phyloP scores from a whole-genome alignment of 2,797 vertebrate species.

The Nasua narica region DNA sequence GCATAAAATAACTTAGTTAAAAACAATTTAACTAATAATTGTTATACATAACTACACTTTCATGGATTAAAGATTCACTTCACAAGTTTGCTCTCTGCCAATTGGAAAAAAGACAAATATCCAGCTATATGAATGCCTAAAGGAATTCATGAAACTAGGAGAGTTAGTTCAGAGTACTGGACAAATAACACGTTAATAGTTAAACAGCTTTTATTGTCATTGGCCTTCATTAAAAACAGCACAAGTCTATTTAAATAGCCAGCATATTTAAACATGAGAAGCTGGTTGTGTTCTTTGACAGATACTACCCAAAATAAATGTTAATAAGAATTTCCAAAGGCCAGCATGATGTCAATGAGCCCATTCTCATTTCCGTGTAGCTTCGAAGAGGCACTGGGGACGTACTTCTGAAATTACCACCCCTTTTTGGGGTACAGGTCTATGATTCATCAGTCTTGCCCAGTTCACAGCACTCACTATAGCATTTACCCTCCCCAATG shows the following conservation, averaged over 20 bases:
- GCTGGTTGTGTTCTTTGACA: background rate
- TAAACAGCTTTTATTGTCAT: slow-evolving; percentile 32
- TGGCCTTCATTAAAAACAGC: background rate
- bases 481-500: no score
- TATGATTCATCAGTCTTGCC: no score
- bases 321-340: slow-evolving; percentile 27
- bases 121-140: background rate
- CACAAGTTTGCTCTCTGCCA: background rate
- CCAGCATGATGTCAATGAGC: background rate
- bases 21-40: background rate
- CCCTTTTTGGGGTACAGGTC: background rate
- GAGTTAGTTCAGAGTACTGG: background rate
- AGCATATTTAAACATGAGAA: slow-evolving; percentile 9
- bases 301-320: background rate
- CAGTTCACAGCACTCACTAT: no score
- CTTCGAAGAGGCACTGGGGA: background rate
- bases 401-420: background rate
- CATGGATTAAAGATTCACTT: background rate
- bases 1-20: background rate
- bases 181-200: background rate
- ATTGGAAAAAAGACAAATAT: background rate
- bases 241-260: background rate
- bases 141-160: background rate
- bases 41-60: background rate
- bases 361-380: background rate